Percentiles rank a stretch among this genome's conserved stretches.
Conservation (phyloP, 2,113 vertebrate genomes). For the Cyanistes caeruleus region DNA sequence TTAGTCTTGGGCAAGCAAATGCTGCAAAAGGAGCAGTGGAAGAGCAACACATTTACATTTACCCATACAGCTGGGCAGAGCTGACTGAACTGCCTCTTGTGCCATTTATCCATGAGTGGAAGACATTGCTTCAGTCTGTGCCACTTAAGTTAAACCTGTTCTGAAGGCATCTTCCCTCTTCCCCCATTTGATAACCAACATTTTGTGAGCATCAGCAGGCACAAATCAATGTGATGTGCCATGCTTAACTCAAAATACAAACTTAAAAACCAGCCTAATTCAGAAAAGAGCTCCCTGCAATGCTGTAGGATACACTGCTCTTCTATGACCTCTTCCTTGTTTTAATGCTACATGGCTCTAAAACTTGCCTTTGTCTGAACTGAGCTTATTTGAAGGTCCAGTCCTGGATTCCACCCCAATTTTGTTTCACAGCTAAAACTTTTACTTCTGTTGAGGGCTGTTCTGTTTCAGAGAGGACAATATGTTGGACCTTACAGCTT, state of each 20-base stretch:
- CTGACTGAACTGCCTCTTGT: not conserved
- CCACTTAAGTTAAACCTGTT: not conserved
- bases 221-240: not conserved
- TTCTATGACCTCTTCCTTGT: not conserved
- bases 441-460: not conserved
- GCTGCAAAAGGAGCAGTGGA: not conserved
- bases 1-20: not conserved
- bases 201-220: not conserved
- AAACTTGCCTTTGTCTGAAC: not conserved
- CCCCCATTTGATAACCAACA: not conserved
- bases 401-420: not conserved
- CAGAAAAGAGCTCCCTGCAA: not conserved
- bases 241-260: not conserved
- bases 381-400: not conserved
- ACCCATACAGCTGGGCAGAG: not conserved
- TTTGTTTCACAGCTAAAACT: not conserved
- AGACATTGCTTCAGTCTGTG: not conserved
- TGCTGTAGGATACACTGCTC: not conserved
- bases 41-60: accelerated
- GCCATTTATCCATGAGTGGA: not conserved
- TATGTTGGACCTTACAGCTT: not conserved
- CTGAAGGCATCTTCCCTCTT: not conserved
- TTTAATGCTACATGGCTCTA: not conserved
- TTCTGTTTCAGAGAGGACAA: not conserved
- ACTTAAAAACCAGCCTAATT: not conserved